These are phyloP conservation scores for Etheostoma perlongum DNA, from an alignment of 2,797 vertebrate genomes.

Conservation along the genomic window DNA sequence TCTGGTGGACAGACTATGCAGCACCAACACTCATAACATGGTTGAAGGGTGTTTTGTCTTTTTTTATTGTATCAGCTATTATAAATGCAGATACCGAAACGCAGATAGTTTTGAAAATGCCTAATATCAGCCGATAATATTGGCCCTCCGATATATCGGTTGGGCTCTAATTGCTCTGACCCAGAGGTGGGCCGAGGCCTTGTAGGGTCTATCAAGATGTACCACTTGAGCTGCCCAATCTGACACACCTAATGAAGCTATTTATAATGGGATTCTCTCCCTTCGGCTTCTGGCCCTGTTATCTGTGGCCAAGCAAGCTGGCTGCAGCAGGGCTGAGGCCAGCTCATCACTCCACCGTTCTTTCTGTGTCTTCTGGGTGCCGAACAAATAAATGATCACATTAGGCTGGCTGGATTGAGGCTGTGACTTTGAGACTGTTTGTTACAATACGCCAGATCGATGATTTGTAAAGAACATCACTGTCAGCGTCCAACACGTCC, in stretches of 20 bases:
- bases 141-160: no score
- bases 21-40: no score
- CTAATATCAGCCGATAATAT: no score
- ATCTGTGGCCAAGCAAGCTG: slow-evolving; percentile 53
- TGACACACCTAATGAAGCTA: slow-evolving; percentile 78
- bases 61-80: no score
- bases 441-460: slow-evolving; percentile 25
- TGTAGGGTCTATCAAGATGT: slow-evolving; percentile 76
- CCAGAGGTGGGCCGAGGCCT: slow-evolving; percentile 57
- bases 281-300: slow-evolving; percentile 49
- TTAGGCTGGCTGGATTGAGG: slow-evolving; percentile 37
- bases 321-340: slow-evolving; percentile 45
- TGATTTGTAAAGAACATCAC: slow-evolving; percentile 19
- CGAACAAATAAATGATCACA: slow-evolving; percentile 65
- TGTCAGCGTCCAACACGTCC: slow-evolving; percentile 3
- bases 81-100: no score
- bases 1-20: no score
- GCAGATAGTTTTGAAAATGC: no score
- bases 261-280: slow-evolving; percentile 71
- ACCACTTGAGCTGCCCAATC: slow-evolving; percentile 70
- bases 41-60: no score
- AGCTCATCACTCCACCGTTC: slow-evolving; percentile 46
- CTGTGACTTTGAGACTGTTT: slow-evolving; percentile 37
- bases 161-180: slow-evolving; percentile 41
- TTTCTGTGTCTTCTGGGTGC: slow-evolving; percentile 31